Evolutionary conservation across 2,888 invertebrate species (phyloP).

Genomic region (Frankliniella intonsa): DNA sequence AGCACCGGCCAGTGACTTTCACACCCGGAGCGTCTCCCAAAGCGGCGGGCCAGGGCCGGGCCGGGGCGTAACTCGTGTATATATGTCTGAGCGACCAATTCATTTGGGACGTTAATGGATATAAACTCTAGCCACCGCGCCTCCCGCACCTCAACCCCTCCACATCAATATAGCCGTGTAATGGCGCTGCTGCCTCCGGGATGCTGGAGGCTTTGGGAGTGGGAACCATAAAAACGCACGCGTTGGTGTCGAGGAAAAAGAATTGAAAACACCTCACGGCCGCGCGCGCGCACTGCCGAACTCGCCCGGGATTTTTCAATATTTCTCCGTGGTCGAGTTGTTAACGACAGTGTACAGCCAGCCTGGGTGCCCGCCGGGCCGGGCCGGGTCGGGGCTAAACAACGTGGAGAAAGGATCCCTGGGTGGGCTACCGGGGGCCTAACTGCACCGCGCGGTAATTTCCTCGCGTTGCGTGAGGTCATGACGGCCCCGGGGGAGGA

Average conservation of each 20-base stretch:
- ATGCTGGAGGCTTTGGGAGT: too few relatives aligned
- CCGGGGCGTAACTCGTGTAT: too few relatives aligned
- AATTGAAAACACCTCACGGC: too few relatives aligned
- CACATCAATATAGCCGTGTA: too few relatives aligned
- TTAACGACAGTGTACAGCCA: too few relatives aligned
- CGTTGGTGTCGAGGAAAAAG: too few relatives aligned
- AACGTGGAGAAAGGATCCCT: neutral
- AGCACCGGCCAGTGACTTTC: neutral
- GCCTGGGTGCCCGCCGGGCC: too few relatives aligned
- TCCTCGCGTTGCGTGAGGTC: constrained; percentile 1
- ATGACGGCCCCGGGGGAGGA: neutral
- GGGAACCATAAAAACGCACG: too few relatives aligned
- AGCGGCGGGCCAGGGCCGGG: neutral
- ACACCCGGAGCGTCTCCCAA: constrained; percentile 7
- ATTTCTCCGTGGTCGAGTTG: too few relatives aligned
- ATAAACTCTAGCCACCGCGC: neutral
- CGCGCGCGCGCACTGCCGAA: too few relatives aligned
- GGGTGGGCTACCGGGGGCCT: neutral
- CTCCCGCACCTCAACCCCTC: neutral
- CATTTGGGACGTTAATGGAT: neutral
- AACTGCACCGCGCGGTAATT: neutral
- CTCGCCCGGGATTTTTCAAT: too few relatives aligned
- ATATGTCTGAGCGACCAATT: neutral
- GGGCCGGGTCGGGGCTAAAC: neutral
- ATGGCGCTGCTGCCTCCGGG: too few relatives aligned